These are phyloP conservation scores for Porphyrio hochstetteri DNA, from an alignment of 2,113 vertebrate species.

Conservation along the genomic window DNA sequence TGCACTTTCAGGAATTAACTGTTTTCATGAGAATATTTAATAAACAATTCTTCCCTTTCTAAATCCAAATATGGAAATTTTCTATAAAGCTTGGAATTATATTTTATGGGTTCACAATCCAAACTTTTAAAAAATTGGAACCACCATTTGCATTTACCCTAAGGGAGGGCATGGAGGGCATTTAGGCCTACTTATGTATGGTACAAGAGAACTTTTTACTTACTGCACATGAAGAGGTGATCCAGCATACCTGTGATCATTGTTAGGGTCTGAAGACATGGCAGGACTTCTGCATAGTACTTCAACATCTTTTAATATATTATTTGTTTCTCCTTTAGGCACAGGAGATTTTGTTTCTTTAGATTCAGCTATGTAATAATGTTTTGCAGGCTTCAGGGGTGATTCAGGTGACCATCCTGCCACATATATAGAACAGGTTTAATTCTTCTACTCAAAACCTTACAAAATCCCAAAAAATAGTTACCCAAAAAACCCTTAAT, in stretches of 20 bases:
- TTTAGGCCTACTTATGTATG: conserved; percentile 13
- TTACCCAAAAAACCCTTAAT: background rate
- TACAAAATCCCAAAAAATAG: background rate
- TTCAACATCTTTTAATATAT: background rate
- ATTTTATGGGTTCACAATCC: background rate
- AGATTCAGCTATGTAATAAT: rapidly evolving
- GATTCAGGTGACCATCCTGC: conserved; percentile 12
- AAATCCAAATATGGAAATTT: background rate
- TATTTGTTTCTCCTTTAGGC: background rate
- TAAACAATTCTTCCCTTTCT: background rate
- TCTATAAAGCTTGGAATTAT: background rate
- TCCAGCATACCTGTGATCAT: background rate
- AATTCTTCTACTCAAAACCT: background rate
- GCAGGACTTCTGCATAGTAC: background rate
- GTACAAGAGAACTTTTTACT: background rate
- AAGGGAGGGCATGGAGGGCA: too few species aligned
- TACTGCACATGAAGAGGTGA: conserved; percentile 34
- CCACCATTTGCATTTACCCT: background rate
- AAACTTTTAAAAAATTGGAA: background rate
- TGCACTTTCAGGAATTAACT: background rate
- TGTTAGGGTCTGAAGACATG: background rate
- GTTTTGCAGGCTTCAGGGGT: background rate
- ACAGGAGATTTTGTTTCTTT: background rate
- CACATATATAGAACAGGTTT: conserved; percentile 11
- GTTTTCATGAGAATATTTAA: background rate